phyloP scores from a whole-genome alignment of 2,888 invertebrate genomes.

The Macrosiphum euphorbiae region DNA sequence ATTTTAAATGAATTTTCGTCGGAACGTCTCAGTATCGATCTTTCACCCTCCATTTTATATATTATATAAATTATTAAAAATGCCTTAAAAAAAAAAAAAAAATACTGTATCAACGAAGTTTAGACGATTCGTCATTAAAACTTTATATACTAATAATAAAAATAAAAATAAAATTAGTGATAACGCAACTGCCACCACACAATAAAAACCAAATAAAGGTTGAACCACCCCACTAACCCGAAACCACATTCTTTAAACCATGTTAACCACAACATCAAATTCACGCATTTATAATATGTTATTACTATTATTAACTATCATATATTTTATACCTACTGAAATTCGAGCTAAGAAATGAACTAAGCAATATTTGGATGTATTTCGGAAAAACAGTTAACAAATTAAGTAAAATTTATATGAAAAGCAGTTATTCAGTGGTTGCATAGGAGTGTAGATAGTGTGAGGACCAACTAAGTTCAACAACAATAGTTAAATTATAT shows the following conservation, averaged over 20 bases:
- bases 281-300: no score
- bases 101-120: no score
- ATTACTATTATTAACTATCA: no score
- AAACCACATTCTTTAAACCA: background rate
- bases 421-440: background rate
- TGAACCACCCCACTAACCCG: background rate
- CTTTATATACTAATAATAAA: no score
- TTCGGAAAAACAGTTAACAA: background rate
- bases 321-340: background rate
- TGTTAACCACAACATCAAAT: no score
- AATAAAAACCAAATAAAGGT: background rate
- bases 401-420: background rate
- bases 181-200: background rate
- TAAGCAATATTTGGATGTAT: background rate
- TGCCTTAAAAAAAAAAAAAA: no score
- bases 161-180: background rate
- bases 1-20: background rate
- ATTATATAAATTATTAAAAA: no score
- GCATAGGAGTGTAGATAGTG: background rate
- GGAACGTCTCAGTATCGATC: background rate
- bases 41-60: background rate
- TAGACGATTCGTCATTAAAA: no score
- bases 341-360: background rate
- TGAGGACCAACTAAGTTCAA: background rate
- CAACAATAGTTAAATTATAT: background rate